Evolutionary conservation across 2,797 vertebrate species (phyloP).

Genomic region (Myioborus miniatus): DNA sequence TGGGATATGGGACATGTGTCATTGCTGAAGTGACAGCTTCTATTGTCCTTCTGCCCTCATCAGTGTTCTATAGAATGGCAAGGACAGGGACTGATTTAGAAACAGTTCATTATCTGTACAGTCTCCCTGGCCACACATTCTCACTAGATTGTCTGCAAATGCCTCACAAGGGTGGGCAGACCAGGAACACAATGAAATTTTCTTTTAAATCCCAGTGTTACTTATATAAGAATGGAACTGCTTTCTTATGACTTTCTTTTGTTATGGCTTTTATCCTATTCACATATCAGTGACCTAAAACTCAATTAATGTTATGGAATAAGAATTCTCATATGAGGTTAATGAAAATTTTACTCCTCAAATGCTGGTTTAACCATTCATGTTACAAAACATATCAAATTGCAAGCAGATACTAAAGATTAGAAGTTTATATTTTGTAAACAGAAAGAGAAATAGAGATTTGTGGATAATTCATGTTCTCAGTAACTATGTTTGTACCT

Average conservation of each 20-base stretch:
- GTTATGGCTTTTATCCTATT: background rate
- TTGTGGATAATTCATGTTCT: background rate
- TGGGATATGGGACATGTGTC: too few relatives aligned
- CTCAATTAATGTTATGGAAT: background rate
- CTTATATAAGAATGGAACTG: background rate
- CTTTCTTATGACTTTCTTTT: background rate
- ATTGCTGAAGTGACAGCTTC: background rate
- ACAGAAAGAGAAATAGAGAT: background rate
- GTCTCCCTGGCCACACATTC: background rate
- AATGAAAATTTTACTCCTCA: background rate
- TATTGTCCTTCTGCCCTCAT: background rate
- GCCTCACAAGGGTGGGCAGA: background rate
- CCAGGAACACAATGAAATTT: background rate
- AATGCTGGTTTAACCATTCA: background rate
- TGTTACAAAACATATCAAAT: background rate
- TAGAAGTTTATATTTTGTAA: background rate
- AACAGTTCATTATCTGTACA: background rate
- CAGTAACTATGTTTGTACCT: background rate
- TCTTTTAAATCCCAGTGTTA: background rate
- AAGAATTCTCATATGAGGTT: background rate
- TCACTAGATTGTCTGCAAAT: background rate
- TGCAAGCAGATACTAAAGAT: background rate
- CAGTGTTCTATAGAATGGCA: background rate
- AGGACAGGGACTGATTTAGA: background rate
- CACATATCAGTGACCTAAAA: background rate